Evolutionary conservation across 2,888 invertebrate genomes (phyloP).

Genomic region (Zootermopsis nevadensis): DNA sequence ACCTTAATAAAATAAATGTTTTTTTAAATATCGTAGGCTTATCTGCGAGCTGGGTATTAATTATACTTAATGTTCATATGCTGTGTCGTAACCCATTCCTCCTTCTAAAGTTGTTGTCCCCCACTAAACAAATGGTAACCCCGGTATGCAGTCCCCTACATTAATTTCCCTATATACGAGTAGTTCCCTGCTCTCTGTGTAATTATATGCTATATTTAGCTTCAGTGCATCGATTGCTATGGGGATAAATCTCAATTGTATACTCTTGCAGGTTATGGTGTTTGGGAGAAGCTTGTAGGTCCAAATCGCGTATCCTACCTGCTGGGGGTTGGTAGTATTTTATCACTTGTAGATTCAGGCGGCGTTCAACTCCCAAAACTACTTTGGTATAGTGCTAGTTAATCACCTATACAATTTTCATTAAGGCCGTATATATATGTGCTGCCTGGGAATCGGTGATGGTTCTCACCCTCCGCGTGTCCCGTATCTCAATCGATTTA

Average conservation of each 20-base stretch:
- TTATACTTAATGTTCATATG: too few relatives aligned
- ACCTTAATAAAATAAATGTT: too few relatives aligned
- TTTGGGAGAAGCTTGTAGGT: neutral
- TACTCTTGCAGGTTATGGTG: neutral
- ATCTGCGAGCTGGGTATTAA: too few relatives aligned
- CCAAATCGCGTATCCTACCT: neutral
- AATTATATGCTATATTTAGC: slow-evolving; percentile 1
- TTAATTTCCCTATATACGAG: neutral
- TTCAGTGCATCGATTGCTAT: neutral
- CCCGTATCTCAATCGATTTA: too few relatives aligned
- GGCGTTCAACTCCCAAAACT: neutral
- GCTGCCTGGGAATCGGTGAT: too few relatives aligned
- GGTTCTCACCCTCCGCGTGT: too few relatives aligned
- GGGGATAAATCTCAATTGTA: neutral
- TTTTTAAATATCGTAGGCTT: too few relatives aligned
- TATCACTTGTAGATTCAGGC: neutral
- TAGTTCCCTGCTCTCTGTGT: neutral
- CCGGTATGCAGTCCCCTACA: neutral
- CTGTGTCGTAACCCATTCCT: neutral
- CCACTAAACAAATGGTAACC: neutral
- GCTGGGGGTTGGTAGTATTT: neutral
- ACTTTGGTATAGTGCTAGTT: slow-evolving; percentile 29
- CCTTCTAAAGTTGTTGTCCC: too few relatives aligned
- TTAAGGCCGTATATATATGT: neutral
- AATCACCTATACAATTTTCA: slow-evolving; percentile 34